These are phyloP conservation scores for Coelopa pilipes DNA, from an alignment of 2,888 invertebrate species.

Conservation along the genomic window DNA sequence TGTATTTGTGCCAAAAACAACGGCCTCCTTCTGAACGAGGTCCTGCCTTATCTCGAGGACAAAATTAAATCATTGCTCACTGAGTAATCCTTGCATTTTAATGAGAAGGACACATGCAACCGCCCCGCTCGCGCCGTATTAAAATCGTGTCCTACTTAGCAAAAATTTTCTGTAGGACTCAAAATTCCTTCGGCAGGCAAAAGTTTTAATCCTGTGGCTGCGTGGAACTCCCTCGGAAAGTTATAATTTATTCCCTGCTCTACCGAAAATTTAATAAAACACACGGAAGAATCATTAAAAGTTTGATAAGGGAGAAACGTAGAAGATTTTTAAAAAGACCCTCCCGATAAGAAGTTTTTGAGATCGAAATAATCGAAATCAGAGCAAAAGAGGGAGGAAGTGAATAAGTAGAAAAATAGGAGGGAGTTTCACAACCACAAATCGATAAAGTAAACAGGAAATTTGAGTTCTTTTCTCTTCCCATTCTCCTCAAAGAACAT, in stretches of 20 bases:
- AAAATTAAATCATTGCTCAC: neutral
- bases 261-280: neutral
- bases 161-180: neutral
- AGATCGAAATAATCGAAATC: too few relatives aligned
- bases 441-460: neutral
- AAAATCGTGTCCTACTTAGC: conserved; percentile 8
- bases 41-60: too few relatives aligned
- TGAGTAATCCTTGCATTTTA: conserved; percentile 5
- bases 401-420: too few relatives aligned
- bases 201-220: neutral
- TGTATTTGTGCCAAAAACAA: too few relatives aligned
- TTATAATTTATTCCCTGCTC: neutral
- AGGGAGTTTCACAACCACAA: neutral
- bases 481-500: too few relatives aligned
- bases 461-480: too few relatives aligned
- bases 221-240: neutral
- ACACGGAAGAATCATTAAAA: too few relatives aligned
- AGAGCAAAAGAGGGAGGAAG: too few relatives aligned
- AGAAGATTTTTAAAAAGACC: neutral
- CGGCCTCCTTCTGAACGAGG: too few relatives aligned
- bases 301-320: neutral
- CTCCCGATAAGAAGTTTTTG: too few relatives aligned
- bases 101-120: conserved; percentile 6
- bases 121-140: neutral
- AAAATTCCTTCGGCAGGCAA: neutral